These are phyloP conservation scores for Mizuhopecten yessoensis DNA, from an alignment of 1,140 invertebrate genomes.

Conservation along the genomic window DNA sequence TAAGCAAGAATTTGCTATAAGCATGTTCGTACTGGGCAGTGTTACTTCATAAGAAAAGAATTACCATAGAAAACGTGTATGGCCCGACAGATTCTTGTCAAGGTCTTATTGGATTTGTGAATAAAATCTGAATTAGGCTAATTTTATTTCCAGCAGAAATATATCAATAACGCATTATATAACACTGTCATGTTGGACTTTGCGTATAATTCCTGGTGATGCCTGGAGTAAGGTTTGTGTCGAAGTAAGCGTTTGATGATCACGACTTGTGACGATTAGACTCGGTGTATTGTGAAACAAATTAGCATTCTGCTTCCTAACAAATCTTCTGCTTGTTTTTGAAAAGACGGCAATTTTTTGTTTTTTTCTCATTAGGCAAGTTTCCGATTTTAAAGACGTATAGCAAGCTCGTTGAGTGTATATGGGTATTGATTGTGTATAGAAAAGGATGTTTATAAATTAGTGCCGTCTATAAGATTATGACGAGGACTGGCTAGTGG, in stretches of 20 bases:
- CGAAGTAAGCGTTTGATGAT: neutral
- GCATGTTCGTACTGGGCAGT: too few species aligned
- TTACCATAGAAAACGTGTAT: too few species aligned
- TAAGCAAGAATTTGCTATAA: too few species aligned
- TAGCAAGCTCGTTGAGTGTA: neutral
- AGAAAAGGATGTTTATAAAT: neutral
- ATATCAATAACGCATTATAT: neutral
- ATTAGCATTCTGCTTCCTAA: neutral
- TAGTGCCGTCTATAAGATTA: neutral
- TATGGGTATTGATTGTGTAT: neutral
- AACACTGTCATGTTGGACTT: neutral
- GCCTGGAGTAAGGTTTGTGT: neutral
- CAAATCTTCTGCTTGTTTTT: neutral
- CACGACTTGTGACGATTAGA: neutral
- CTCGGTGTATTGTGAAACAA: neutral
- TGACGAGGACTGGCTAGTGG: neutral
- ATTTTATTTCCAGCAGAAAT: neutral
- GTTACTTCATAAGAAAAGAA: too few species aligned
- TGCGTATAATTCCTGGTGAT: neutral
- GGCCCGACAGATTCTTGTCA: neutral
- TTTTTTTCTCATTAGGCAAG: conserved; percentile 16
- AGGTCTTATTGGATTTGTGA: neutral
- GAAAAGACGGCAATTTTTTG: neutral
- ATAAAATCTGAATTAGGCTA: neutral
- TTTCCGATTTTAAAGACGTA: conserved; percentile 15